phyloP scores from a whole-genome alignment of 2,888 invertebrate genomes.

The Automeris io region DNA sequence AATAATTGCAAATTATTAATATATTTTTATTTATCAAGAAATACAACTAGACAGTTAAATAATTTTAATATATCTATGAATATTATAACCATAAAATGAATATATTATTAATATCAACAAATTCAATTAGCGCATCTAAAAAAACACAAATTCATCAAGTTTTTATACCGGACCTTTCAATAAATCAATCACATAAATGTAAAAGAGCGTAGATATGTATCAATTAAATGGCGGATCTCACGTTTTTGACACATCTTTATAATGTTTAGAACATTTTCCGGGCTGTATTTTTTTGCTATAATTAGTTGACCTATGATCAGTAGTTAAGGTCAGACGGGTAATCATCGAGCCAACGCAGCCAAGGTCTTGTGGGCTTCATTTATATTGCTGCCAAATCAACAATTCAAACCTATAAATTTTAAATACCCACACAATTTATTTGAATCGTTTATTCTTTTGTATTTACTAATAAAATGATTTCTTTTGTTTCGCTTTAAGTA shows the following conservation, averaged over 20 bases:
- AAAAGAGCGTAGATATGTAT: conserved; percentile 11
- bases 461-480: not conserved
- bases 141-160: not conserved
- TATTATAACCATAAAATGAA: no score
- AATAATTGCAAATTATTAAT: no score
- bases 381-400: not conserved
- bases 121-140: not conserved
- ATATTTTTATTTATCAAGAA: no score
- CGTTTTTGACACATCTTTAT: conserved; percentile 39
- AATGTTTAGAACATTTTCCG: conserved; percentile 44
- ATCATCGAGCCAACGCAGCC: conserved; percentile 41
- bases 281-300: conserved; percentile 46
- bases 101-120: not conserved
- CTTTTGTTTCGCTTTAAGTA: not conserved
- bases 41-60: no score
- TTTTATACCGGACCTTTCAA: not conserved
- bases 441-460: not conserved
- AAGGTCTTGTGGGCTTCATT: conserved; percentile 30
- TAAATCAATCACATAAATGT: not conserved
- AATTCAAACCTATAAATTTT: conserved; percentile 12
- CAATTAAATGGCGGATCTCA: conserved; percentile 41
- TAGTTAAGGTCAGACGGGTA: conserved; percentile 43
- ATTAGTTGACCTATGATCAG: conserved; percentile 46
- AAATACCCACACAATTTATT: conserved; percentile 21
- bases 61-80: no score